Conservation (phyloP, 2,888 invertebrate species). For the Abscondita cerata region DNA sequence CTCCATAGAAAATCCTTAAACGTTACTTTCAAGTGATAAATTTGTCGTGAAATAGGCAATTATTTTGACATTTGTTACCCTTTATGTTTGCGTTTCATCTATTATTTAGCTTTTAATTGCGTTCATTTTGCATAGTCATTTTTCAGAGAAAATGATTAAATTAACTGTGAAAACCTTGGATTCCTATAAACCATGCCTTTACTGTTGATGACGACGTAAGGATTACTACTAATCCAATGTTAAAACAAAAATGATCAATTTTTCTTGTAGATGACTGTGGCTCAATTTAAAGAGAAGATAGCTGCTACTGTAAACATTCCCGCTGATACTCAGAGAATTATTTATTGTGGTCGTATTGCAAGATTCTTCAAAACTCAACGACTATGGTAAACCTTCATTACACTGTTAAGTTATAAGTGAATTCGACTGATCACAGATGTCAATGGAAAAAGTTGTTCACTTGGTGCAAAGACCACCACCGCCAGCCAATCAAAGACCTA, state of each 20-base stretch:
- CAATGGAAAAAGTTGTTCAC: constrained; percentile 90
- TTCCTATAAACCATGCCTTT: constrained; percentile 83
- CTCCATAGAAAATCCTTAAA: constrained; percentile 20
- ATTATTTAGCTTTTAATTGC: not conserved
- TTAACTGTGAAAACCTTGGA: constrained; percentile 90
- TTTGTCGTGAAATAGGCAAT: constrained; percentile 13
- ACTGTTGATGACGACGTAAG: constrained; percentile 86
- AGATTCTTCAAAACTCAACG: constrained; percentile 83
- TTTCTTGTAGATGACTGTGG: constrained; percentile 73
- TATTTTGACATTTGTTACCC: constrained; percentile 3
- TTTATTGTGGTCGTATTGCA: constrained; percentile 94
- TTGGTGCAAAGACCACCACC: constrained; percentile 90
- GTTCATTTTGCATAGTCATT: not conserved
- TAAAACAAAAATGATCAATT: not conserved
- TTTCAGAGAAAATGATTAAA: constrained; percentile 70
- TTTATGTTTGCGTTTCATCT: not conserved
- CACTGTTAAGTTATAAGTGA: too few relatives aligned
- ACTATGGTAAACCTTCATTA: too few relatives aligned
- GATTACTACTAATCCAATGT: constrained; percentile 37
- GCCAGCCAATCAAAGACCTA: constrained; percentile 44
- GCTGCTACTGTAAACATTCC: constrained; percentile 80
- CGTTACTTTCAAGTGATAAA: constrained; percentile 12
- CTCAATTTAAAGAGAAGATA: constrained; percentile 81
- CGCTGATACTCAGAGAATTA: constrained; percentile 85
- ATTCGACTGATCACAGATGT: constrained; percentile 74